phyloP scores from a whole-genome alignment of 2,888 invertebrate species.

The Dicyrtomina minuta region DNA sequence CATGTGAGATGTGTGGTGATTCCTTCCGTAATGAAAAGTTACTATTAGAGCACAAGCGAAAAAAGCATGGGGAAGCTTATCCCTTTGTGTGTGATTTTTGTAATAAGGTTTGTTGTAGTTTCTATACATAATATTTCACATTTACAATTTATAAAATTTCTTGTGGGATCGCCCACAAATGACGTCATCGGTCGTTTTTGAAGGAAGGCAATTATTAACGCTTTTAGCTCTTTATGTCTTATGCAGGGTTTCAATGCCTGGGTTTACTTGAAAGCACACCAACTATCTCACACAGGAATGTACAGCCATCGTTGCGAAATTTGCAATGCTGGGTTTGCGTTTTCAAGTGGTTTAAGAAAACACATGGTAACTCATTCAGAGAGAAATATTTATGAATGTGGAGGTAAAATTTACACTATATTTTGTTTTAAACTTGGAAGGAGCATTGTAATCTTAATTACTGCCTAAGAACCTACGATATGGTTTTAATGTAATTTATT shows the following conservation, averaged over 20 bases:
- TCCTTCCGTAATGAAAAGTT: not conserved
- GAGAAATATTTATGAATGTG: not conserved
- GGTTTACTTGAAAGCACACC: not conserved
- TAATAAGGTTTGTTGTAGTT: not conserved
- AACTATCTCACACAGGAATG: not conserved
- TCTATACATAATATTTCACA: too few species aligned
- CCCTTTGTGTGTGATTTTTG: not conserved
- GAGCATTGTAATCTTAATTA: too few species aligned
- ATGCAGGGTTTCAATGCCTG: not conserved
- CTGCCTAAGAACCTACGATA: too few species aligned
- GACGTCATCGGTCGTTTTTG: too few species aligned
- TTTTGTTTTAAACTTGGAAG: too few species aligned
- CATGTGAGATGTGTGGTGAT: not conserved
- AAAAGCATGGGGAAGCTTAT: not conserved
- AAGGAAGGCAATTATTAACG: too few species aligned
- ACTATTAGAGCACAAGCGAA: not conserved
- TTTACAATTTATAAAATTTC: not conserved
- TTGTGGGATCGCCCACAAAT: too few species aligned
- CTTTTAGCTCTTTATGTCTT: too few species aligned
- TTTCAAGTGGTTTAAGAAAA: not conserved
- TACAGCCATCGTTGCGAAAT: not conserved
- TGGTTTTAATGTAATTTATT: too few species aligned
- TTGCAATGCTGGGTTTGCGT: slow-evolving; percentile 1
- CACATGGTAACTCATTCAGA: not conserved
- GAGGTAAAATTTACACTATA: not conserved